Percentiles rank a stretch among this genome's conserved stretches.
Evolutionary conservation across 2,113 vertebrate genomes (phyloP).

Genomic region (Calonectris borealis): DNA sequence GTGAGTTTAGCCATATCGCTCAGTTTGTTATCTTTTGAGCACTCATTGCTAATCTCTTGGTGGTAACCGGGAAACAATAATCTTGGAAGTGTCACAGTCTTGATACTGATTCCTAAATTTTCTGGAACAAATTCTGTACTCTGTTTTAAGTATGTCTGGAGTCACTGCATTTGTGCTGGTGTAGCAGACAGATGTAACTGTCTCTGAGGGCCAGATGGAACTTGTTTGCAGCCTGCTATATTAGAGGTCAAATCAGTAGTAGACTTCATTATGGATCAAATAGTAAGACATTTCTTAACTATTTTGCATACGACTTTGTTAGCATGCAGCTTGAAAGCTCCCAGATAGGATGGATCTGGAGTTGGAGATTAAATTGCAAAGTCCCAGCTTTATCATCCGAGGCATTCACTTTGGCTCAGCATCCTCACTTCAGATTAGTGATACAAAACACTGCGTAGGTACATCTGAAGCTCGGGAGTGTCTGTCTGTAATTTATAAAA

Average conservation of each 20-base stretch:
- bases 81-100: background rate
- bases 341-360: background rate
- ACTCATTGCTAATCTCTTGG: background rate
- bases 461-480: background rate
- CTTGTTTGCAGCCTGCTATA: background rate
- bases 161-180: background rate
- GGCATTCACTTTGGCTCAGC: background rate
- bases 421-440: background rate
- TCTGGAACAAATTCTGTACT: background rate
- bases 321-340: background rate
- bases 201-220: background rate
- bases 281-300: background rate
- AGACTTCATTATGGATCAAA: background rate
- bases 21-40: background rate
- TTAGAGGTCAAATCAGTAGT: background rate
- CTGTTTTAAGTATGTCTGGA: background rate
- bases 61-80: background rate
- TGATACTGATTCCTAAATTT: background rate
- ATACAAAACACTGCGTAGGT: background rate
- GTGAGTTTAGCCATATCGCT: background rate
- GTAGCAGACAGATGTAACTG: background rate
- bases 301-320: background rate
- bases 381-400: background rate
- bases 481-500: background rate
- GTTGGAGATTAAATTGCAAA: background rate